Evolutionary conservation across 2,888 invertebrate genomes (phyloP).

Genomic region (Euproctis similis): DNA sequence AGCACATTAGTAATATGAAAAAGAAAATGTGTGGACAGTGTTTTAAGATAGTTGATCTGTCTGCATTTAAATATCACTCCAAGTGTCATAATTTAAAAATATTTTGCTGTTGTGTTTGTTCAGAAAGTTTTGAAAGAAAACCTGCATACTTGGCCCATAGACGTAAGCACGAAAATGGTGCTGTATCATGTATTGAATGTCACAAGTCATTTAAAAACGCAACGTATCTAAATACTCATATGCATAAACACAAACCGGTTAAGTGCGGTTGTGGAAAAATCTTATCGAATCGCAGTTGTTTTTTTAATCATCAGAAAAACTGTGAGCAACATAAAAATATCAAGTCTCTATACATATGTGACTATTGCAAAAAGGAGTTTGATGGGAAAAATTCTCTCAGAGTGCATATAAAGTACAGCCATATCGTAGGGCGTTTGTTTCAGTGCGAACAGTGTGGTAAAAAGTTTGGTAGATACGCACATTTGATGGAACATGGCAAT

Average conservation of each 20-base stretch:
- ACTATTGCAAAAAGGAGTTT: conserved; percentile 36
- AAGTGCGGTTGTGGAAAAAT: conserved; percentile 32
- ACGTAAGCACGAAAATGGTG: conserved; percentile 11
- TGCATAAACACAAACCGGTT: conserved; percentile 24
- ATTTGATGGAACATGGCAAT: conserved; percentile 37
- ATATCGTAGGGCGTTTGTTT: conserved; percentile 19
- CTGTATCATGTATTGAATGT: conserved; percentile 32
- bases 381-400: conserved; percentile 22
- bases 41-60: conserved; percentile 19
- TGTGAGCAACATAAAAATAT: conserved; percentile 15
- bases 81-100: conserved; percentile 12
- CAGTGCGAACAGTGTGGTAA: conserved; percentile 46
- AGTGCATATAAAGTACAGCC: conserved; percentile 29
- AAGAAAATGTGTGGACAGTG: conserved; percentile 35
- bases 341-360: conserved; percentile 28
- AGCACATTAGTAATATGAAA: conserved; percentile 28
- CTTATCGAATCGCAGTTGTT: conserved; percentile 34
- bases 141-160: conserved; percentile 19
- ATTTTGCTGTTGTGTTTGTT: conserved; percentile 30
- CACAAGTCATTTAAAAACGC: conserved; percentile 23
- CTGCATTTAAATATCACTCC: conserved; percentile 20
- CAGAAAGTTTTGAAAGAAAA: conserved; percentile 21
- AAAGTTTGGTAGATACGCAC: conserved; percentile 22
- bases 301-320: conserved; percentile 22
- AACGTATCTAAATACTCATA: conserved; percentile 23